Base-by-base conservation (phyloP, 2,888 invertebrate genomes). In the Pemphredon lugubris region DNA sequence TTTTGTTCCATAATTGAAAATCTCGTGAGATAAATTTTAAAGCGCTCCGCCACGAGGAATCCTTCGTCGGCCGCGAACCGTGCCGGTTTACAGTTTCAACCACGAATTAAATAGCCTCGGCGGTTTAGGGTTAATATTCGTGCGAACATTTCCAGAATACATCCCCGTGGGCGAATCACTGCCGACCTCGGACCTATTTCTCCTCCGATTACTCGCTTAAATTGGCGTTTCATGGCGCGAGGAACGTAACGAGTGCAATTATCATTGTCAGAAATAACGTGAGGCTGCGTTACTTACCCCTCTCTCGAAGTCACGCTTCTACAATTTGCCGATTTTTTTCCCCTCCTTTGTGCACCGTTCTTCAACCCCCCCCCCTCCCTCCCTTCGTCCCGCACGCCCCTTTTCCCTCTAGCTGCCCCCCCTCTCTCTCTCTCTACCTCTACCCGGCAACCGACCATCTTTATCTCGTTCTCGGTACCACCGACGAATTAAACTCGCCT, bases 221-320 rank as follows among this genome's bases (percentile, higher is more conserved):
- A 79, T 75, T 75, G 67, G 57, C 72, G 55, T 54, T 14, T 53
- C 57, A 40, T 40, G 51, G 64, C 45, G 67, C 66, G 67, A 50
- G 45, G 47, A 20, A 65, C 57, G 72, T 66, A 73, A 79, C 68
- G 79, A 79, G 82, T 74, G 73, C 81, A 81, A 83, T 83, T 82
- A 82, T 79, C 73, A 77, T 77, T 79, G 82, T 82, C 78, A 78
- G 83, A 82, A 79, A 75, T 79, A 83, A 77, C 82, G 74, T 68
- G 53, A 60, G 70, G 68, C 42, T 11, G 21, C 45, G 48, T 26
- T 20, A 13, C 45, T 13, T 30, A 9, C 13, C 14, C 16, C 20
- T n/a, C 2, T 23, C n/a, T 16, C 44, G 30, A 45, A 48, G 61
- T 54, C 68, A 58, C 66, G 54, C 47, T 44, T 50, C 34, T 32